Evolutionary conservation across 2,888 invertebrate genomes (phyloP).

Genomic region (Celastrina argiolus): DNA sequence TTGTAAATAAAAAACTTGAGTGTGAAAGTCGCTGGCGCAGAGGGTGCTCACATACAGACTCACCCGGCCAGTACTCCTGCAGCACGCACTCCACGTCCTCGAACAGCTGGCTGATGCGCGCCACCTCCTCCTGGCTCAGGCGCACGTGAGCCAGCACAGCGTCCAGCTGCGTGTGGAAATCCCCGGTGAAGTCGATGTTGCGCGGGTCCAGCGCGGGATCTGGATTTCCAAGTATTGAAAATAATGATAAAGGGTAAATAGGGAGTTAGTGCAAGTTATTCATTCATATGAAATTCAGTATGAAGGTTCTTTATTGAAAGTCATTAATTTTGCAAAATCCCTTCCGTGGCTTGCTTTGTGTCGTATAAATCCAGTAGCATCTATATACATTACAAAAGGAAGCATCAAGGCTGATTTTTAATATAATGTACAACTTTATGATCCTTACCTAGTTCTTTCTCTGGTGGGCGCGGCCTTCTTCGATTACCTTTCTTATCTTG

Average conservation of each 20-base stretch:
- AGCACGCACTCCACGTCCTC: slow-evolving; percentile 59
- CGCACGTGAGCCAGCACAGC: slow-evolving; percentile 53
- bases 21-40: no score
- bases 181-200: slow-evolving; percentile 48
- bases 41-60: neutral
- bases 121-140: slow-evolving; percentile 52
- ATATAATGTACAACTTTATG: neutral
- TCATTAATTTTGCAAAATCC: no score
- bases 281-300: no score
- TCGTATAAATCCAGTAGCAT: no score
- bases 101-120: slow-evolving; percentile 56
- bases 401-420: no score
- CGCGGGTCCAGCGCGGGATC: slow-evolving; percentile 41
- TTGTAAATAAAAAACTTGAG: no score
- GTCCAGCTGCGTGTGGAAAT: slow-evolving; percentile 60
- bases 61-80: slow-evolving; percentile 57
- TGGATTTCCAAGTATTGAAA: no score
- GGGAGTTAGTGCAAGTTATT: no score
- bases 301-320: no score
- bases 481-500: neutral
- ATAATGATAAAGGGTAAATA: no score
- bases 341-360: no score
- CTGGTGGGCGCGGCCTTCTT: neutral
- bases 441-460: neutral
- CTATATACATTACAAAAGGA: no score